Percentiles rank a stretch among this genome's conserved stretches.
These are phyloP conservation scores for Melipona bicolor DNA, from an alignment of 2,888 invertebrate genomes.

Conservation along the genomic window DNA sequence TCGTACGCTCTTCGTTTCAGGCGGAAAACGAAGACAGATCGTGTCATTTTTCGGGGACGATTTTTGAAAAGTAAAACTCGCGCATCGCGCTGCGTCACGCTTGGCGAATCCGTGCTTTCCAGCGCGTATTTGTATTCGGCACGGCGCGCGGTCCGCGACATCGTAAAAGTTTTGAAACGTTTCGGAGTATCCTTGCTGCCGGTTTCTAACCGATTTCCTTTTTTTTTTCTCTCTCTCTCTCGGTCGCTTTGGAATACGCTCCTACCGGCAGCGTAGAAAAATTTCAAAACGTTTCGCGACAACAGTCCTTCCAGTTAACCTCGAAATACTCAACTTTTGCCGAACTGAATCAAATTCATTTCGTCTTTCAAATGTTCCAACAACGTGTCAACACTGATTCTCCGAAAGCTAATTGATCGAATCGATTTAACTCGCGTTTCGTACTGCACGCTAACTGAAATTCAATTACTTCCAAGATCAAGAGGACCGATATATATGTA, in stretches of 20 bases:
- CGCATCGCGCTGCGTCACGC: constrained; percentile 46
- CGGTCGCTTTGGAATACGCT: neutral
- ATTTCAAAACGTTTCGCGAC: neutral
- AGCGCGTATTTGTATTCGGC: constrained; percentile 65
- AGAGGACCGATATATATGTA: neutral
- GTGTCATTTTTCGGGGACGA: no score
- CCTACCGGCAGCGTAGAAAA: neutral
- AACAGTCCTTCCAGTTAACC: neutral
- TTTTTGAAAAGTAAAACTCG: constrained; percentile 23
- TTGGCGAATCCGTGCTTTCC: constrained; percentile 48
- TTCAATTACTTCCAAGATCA: neutral
- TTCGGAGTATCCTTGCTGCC: constrained; percentile 35
- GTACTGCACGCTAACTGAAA: neutral
- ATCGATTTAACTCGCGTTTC: neutral
- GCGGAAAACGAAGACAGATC: neutral
- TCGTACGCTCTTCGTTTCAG: no score
- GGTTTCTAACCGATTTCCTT: constrained; percentile 33
- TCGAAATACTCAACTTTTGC: no score
- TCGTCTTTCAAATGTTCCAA: no score
- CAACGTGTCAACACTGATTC: neutral
- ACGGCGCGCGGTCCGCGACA: constrained; percentile 50
- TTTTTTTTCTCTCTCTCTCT: neutral
- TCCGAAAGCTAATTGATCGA: no score
- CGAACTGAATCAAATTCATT: no score
- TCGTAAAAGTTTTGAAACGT: constrained; percentile 63